Conservation (phyloP, 1,140 invertebrate genomes). For the Trachymyrmex cornetzi region DNA sequence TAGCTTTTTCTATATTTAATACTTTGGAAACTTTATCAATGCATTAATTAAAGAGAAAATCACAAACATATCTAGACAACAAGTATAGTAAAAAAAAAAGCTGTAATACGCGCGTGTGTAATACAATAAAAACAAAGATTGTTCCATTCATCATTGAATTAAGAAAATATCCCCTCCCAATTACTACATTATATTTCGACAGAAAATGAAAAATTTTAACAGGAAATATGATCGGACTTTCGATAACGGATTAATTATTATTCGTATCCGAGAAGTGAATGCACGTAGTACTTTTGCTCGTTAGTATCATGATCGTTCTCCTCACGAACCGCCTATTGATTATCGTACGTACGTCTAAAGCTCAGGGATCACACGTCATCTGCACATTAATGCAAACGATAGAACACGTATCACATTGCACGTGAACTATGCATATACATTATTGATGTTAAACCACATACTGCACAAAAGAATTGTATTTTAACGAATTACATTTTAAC, state of each 20-base stretch:
- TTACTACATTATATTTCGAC: constrained; percentile 24
- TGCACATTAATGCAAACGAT: constrained; percentile 61
- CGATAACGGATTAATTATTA: constrained; percentile 59
- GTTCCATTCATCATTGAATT: neutral
- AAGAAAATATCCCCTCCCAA: neutral
- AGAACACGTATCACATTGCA: constrained; percentile 35
- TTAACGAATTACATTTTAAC: neutral
- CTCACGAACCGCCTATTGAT: constrained; percentile 51
- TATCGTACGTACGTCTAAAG: constrained; percentile 47
- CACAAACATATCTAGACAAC: neutral
- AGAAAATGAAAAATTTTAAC: constrained; percentile 30
- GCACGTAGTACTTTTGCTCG: constrained; percentile 47
- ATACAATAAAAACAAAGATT: neutral
- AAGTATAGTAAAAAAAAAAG: neutral
- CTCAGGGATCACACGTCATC: constrained; percentile 57
- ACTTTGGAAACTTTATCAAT: neutral
- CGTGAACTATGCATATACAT: constrained; percentile 11
- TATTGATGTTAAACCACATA: neutral
- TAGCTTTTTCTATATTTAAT: neutral
- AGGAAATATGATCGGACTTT: constrained; percentile 31
- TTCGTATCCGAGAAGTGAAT: constrained; percentile 53
- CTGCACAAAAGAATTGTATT: neutral
- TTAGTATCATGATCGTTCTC: constrained; percentile 56
- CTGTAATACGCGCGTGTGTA: neutral
- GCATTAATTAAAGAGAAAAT: constrained; percentile 1